Percentiles rank a stretch among this genome's conserved stretches.
Conservation (phyloP, 2,113 vertebrate genomes). For the Petroica traversi region DNA sequence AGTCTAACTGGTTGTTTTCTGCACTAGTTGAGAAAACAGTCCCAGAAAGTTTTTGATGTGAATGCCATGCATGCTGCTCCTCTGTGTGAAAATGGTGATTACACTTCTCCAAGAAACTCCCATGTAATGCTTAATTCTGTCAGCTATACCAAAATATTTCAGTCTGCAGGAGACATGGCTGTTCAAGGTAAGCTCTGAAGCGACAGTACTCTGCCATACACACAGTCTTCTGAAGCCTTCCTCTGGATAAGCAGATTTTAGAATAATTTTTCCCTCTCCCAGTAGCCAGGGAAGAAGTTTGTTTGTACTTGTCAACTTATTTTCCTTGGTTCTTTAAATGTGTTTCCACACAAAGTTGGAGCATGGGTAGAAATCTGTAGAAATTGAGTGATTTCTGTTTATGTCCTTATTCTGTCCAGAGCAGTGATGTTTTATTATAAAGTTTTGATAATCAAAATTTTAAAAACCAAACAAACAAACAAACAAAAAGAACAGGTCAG, state of each 20-base stretch:
- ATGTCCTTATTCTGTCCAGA: neutral
- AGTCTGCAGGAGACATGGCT: neutral
- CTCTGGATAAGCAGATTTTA: neutral
- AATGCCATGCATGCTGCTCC: neutral
- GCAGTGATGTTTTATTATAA: neutral
- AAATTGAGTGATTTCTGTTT: neutral
- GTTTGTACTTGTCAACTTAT: neutral
- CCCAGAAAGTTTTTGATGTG: neutral
- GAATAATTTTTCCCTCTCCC: neutral
- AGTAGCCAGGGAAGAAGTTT: neutral
- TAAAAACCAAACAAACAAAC: neutral
- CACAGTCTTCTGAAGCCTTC: neutral
- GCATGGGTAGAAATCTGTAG: neutral
- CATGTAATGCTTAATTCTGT: neutral
- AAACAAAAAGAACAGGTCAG: neutral
- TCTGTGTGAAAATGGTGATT: neutral
- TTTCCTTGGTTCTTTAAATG: neutral
- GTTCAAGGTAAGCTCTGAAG: neutral
- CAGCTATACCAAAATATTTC: neutral
- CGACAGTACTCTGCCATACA: neutral
- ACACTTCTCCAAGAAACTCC: neutral
- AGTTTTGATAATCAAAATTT: neutral
- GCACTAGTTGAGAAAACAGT: neutral
- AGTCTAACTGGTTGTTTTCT: neutral
- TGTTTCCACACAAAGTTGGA: neutral